Evolutionary conservation across 2,113 vertebrate species (phyloP).

Genomic region (Struthio camelus): DNA sequence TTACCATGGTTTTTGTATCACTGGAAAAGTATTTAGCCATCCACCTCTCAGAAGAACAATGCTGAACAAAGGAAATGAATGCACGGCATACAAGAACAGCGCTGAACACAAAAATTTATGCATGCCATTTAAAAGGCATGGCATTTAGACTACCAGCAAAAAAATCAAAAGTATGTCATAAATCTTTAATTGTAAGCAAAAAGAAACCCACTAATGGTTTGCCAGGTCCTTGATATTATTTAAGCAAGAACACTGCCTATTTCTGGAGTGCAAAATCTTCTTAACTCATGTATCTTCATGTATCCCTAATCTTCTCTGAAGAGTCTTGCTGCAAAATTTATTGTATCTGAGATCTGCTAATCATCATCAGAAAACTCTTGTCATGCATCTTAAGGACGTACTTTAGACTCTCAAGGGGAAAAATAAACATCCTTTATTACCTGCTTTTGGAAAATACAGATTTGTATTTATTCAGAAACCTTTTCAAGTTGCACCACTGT

Average conservation of each 20-base stretch:
- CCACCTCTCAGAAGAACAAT: conserved; percentile 55
- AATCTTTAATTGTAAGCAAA: conserved; percentile 42
- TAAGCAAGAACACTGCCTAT: conserved; percentile 10
- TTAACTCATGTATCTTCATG: not conserved
- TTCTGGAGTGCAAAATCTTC: conserved; percentile 23
- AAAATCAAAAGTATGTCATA: conserved; percentile 36
- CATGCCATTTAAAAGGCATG: conserved; percentile 48
- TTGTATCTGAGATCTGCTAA: conserved; percentile 36
- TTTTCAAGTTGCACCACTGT: conserved; percentile 62
- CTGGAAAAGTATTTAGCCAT: conserved; percentile 57
- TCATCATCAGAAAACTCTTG: conserved; percentile 62
- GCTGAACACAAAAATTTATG: conserved; percentile 62
- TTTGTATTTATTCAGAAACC: conserved; percentile 65
- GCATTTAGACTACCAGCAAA: conserved; percentile 26
- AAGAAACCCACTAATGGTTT: conserved; percentile 32
- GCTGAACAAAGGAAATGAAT: conserved; percentile 35
- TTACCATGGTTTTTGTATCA: conserved; percentile 60
- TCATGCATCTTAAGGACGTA: conserved; percentile 53
- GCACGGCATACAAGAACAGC: conserved; percentile 27
- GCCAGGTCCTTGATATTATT: conserved; percentile 44
- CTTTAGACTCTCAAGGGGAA: conserved; percentile 61
- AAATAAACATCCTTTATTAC: conserved; percentile 69
- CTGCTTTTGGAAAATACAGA: conserved; percentile 69
- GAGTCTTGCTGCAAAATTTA: conserved; percentile 53
- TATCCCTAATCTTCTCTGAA: not conserved